phyloP scores from a whole-genome alignment of 1,140 invertebrate species.

The Brachionus paranguensis region DNA sequence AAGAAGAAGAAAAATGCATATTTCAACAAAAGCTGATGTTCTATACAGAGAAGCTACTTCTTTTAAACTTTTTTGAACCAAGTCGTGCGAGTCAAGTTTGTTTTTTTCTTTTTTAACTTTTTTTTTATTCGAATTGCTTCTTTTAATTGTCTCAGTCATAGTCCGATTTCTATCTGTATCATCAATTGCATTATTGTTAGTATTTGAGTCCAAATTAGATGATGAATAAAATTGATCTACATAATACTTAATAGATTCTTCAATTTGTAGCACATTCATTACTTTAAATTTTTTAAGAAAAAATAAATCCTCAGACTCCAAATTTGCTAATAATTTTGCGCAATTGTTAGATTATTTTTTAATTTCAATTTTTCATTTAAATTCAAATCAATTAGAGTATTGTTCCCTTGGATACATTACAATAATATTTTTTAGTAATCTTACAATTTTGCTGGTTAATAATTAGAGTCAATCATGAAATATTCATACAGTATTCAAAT shows the following conservation, averaged over 20 bases:
- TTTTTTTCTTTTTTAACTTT: not conserved
- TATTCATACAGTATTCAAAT: too few species aligned
- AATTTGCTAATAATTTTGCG: not conserved
- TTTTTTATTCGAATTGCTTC: not conserved
- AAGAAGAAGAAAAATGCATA: not conserved
- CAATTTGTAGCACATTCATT: not conserved
- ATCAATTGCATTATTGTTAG: not conserved
- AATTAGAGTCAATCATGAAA: too few species aligned
- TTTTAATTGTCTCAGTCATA: not conserved
- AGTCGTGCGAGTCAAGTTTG: not conserved
- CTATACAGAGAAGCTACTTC: not conserved
- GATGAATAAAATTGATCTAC: not conserved
- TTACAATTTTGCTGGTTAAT: too few species aligned
- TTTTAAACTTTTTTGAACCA: conserved; percentile 12
- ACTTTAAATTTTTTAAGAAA: not conserved
- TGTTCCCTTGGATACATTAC: too few species aligned
- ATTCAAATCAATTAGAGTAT: not conserved
- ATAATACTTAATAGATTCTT: not conserved
- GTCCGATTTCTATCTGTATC: not conserved
- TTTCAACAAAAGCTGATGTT: conserved; percentile 3
- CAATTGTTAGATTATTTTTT: not conserved
- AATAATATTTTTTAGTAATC: too few species aligned
- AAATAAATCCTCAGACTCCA: not conserved
- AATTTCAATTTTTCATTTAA: too few species aligned
- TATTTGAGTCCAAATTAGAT: not conserved